Percentiles rank a stretch among this genome's conserved stretches.
phyloP scores from a whole-genome alignment of 1,140 invertebrate genomes.

The Leptinotarsa defecta region DNA sequence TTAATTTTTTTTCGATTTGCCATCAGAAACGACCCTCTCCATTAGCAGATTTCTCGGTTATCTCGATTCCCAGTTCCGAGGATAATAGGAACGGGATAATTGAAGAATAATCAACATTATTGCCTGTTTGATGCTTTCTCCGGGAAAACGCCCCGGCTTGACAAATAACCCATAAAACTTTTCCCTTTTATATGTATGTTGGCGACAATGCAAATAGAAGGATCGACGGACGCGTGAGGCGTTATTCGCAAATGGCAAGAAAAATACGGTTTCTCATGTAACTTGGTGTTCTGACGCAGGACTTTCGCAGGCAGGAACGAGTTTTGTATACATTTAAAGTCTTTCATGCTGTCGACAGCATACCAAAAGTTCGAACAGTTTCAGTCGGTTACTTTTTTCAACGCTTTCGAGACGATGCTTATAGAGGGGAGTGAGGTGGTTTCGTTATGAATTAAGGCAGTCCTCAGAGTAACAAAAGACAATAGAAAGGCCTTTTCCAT shows the following conservation, averaged over 20 bases:
- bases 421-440: no score
- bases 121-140: neutral
- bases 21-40: neutral
- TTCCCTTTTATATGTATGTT: neutral
- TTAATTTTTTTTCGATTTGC: neutral
- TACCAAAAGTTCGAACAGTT: no score
- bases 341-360: no score
- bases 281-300: neutral
- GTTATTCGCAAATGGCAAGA: neutral
- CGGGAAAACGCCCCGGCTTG: neutral
- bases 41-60: slow-evolving; percentile 6
- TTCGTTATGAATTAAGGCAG: no score
- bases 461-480: no score
- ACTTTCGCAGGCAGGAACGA: neutral
- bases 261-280: neutral
- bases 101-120: slow-evolving; percentile 1
- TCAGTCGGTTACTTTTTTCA: no score
- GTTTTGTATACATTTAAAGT: no score
- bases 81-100: neutral
- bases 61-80: neutral
- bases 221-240: neutral
- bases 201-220: neutral
- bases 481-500: no score
- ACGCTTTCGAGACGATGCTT: no score
- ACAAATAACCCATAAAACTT: neutral